Base-by-base conservation (phyloP, 2,797 vertebrate species). In the Poeciliopsis turneri region DNA sequence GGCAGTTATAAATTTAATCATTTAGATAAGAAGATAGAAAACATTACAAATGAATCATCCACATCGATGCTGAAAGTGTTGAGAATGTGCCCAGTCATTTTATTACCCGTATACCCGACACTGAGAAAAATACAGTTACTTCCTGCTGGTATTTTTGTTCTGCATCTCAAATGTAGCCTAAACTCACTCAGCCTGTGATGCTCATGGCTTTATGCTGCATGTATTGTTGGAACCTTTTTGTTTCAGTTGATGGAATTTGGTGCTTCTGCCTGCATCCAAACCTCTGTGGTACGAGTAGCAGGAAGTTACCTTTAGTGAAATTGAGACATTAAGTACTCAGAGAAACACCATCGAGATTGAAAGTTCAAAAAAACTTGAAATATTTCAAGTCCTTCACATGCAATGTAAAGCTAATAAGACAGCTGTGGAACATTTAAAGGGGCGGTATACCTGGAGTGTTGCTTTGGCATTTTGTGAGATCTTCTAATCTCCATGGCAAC, bases 341-440 rank as follows among this genome's bases (percentile, higher is more conserved):
- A 59, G 13, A 59, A 30, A 13, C n/a, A 59, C 13, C 6, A 5
- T 16, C 6, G 13, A 28, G 57, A 49, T 49, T 49, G 6, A 49
- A 49, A 49, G 47, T 20, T 20, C 6, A 49, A 49, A 47, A 47
- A 18, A 49, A 20, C 47, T 49, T 49, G 47, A 49, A 49, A 20
- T 20, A 49, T 20, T 49, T 49, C 18, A 49, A 49, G 47, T 7
- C 30, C 59, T 64, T 64, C 18, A 66, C 23, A 68, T 73, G 79
- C 39, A 77, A 53, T 77, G 51, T 51, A 86, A 33, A 81, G 76
- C 51, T 53, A 20, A 72, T 72, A 74, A 16, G 45, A 36, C 49
- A 79, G 64, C 75, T 77, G 71, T 59, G 45, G 49, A 23, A 51
- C 49, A 51, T 23, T 51, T 51, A 23, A 51, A 51, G 5, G 18